Base-by-base conservation (phyloP, 2,797 vertebrate species). In the Mus spretus region DNA sequence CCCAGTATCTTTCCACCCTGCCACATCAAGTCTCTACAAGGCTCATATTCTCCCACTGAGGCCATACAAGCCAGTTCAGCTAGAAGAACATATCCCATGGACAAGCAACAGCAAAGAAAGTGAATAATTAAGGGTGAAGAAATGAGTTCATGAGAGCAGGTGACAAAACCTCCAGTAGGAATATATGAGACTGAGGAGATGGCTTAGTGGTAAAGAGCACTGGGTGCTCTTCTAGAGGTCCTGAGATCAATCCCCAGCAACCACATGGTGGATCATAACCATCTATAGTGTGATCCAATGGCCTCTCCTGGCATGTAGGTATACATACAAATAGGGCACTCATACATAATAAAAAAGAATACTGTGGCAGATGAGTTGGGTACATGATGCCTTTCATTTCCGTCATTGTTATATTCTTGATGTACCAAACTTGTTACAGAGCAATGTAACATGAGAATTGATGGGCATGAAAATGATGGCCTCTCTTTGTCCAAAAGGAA, bases 71-170 rank as follows among this genome's bases (percentile, higher is more conserved):
- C 67, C 67, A n/a, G 6, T 17, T 31, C 34, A n/a, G 15, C 6
- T 70, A 34, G 31, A 67, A n/a, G 67, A 70, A n/a, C 15, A n/a
- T 7, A 70, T 70, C 67, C 15, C 34, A 70, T n/a, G 67, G 17
- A n/a, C 67, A 70, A 17, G 17, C 34, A n/a, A 70, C 17, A 70
- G 15, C 34, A 34, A 11, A 94, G 65, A 94, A 74, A 28, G 17
- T 19, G 1, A 94, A 40, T 82, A 63, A 83, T 55, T 57, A 94
- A 65, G 22, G 77, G 59, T 87, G 67, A 84, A 93, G 78, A n/a
- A 65, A 84, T 55, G n/a, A 88, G 37, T 78, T 57, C 57, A 37
- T 74, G 37, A 79, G 82, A 90, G 79, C 93, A 78, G 31, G 65
- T 75, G 34, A 77, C 67, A 95, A 93, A 82, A 19, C 40, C 17